Evolutionary conservation across 2,888 invertebrate species (phyloP), one percentile per base, ranked within the genome.

Genomic region (Sminthurides aquaticus): DNA sequence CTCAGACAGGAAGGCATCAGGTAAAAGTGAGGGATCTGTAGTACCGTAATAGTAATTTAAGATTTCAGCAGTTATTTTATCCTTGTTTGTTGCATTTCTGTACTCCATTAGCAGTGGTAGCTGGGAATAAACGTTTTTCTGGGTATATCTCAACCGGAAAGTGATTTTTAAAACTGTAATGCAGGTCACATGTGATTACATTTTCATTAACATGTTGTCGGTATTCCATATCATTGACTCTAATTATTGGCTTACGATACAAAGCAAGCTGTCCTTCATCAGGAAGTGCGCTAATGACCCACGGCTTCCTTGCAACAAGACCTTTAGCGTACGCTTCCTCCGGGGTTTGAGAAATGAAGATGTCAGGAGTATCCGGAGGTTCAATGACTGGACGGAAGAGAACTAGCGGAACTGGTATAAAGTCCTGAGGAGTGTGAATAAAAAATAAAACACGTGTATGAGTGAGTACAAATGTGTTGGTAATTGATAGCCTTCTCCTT

Each of bases 281-380:
- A 0, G 67, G 62, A 20, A 64, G 62, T 3, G 67, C 65, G 22
- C 64, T 59, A 15, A 11, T 61, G 8, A 70, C 65, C 66, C 62
- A 71, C 0, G 71, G 71, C 18, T 69, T 55, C 55, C 60, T 70
- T 3, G 70, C 68, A 2, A 71, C 73, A 15, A 27, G 57, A 2
- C 65, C 66, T 57, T 64, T 64, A 20, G 34, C 56, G 34, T 73
- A 73, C 18, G 67, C 67, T 26, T 70, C 69, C 20, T 70, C 73
- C 24, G 73, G 70, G 56, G 66, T 67, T 52, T 67, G 66, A 5
- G 67, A 69, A 1, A 73, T n/a, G 57, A 69, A 73, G 22, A 69
- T 22, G 2, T 48, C 58, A 1, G 66, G 62, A 43, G 27, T 34
- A 11, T 34, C 43, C 2, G 34, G 20, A 18, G 28, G n/a, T 43